Evolutionary conservation across 2,888 invertebrate species (phyloP), one percentile per base, ranked within the genome.

Genomic region (Andrena dorsata): DNA sequence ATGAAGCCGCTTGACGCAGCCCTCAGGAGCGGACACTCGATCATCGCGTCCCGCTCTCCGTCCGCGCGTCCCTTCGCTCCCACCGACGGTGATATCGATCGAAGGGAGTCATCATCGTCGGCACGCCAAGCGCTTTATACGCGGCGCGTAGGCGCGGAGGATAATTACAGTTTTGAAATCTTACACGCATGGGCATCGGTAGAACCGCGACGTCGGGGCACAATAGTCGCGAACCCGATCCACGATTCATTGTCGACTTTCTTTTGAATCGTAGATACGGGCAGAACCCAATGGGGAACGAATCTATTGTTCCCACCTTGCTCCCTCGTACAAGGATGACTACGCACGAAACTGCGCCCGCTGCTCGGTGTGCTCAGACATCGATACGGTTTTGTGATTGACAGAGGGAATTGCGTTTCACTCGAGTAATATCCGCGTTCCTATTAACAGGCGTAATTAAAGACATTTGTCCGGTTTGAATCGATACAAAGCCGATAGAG

Each of bases 91-190:
- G 78, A 82, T 87, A 86, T 80, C 77, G 84, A 84, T 86, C 86
- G 75, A 64, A 41, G 75, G 77, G 56, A 77, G 80, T 82, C 51
- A 79, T 81, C 79, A 71, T 83, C 78, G 41, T 10, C 58, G 80
- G 60, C 70, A 53, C 58, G 69, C 58, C 73, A 61, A 58, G 65
- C 76, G 70, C 71, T 80, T 81, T 80, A 69, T 66, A 68, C 65
- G 49, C 60, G 23, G 41, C 49, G 82, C 88, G 88, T 88, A 73
- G 88, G 88, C 86, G 85, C 64, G 65, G 61, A 20, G 65, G 82
- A 81, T 88, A 88, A 88, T 88, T 88, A 88, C 80, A 71, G 88
- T 88, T 88, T 88, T 58, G 88, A 88, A 88, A 86, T 86, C 88
- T 75, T 83, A 74, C 30, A 82, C 74, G 81, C 23, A 58, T 16